Conservation (phyloP, 2,797 vertebrate species). For the Oophaga sylvatica region DNA sequence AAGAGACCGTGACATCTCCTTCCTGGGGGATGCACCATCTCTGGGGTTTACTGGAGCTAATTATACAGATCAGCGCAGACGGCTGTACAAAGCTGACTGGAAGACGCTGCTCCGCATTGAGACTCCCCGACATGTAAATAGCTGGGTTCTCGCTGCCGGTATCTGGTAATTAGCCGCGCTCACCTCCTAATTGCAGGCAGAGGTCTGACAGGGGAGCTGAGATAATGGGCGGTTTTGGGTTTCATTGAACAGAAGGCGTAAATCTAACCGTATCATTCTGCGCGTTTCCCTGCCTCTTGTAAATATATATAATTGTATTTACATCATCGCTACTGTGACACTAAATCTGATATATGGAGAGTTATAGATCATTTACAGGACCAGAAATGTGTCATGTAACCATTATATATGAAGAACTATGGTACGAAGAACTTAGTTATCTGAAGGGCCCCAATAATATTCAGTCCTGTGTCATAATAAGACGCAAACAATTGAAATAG, state of each 20-base stretch:
- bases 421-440: not conserved
- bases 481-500: no score
- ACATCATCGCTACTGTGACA: not conserved
- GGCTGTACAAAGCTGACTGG: constrained; percentile 29
- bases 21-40: constrained; percentile 14
- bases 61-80: constrained; percentile 46
- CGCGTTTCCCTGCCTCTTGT: not conserved
- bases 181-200: constrained; percentile 12
- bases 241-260: constrained; percentile 47
- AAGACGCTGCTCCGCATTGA: constrained; percentile 7
- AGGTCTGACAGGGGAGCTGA: constrained; percentile 31
- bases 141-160: constrained; percentile 10
- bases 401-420: not conserved
- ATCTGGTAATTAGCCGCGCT: constrained; percentile 40
- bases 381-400: not conserved
- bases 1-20: not conserved
- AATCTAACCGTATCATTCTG: constrained; percentile 26
- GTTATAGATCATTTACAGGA: not conserved
- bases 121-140: constrained; percentile 50
- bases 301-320: constrained; percentile 46
- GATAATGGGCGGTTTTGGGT: constrained; percentile 41
- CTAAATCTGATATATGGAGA: not conserved
- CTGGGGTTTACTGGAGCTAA: constrained; percentile 34
- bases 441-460: not conserved
- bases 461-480: not conserved